Percentiles rank a stretch among this genome's conserved stretches.
Evolutionary conservation across 2,113 vertebrate species (phyloP).

Genomic region (Desmodus rotundus): DNA sequence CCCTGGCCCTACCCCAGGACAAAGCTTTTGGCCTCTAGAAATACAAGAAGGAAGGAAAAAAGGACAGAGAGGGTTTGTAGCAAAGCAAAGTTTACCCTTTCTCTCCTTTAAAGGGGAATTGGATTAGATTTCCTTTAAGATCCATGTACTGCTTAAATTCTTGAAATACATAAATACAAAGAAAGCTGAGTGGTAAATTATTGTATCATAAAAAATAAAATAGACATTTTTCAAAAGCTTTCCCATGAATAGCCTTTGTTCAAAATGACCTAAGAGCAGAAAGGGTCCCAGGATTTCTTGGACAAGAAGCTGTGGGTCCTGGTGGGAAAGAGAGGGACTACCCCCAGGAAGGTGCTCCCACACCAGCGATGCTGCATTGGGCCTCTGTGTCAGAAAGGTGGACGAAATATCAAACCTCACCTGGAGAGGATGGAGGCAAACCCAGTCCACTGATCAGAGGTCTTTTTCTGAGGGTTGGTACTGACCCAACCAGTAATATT

Average conservation of each 20-base stretch:
- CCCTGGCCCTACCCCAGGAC: background rate
- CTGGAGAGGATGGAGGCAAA: background rate
- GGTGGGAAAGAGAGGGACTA: background rate
- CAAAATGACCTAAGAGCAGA: slow-evolving; percentile 23
- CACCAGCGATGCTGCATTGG: no score
- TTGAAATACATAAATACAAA: slow-evolving; percentile 8
- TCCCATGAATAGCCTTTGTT: background rate
- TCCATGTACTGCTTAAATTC: slow-evolving; percentile 6
- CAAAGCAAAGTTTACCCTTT: slow-evolving; percentile 30
- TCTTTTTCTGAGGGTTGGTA: background rate
- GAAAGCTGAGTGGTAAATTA: background rate
- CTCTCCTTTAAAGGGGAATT: slow-evolving; percentile 25
- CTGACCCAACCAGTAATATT: background rate
- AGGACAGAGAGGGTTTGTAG: background rate
- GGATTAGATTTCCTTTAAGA: background rate
- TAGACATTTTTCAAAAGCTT: slow-evolving; percentile 15
- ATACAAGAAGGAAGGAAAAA: background rate
- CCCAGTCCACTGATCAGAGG: background rate
- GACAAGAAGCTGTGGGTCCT: background rate
- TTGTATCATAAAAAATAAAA: slow-evolving; percentile 16
- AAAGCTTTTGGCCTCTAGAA: slow-evolving; percentile 44
- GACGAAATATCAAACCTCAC: background rate
- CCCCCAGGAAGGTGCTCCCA: background rate
- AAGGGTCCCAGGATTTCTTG: slow-evolving; percentile 5
- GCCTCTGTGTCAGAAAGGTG: background rate